Evolutionary conservation across 1,140 invertebrate genomes (phyloP).

Genomic region (Micrasema longulum): DNA sequence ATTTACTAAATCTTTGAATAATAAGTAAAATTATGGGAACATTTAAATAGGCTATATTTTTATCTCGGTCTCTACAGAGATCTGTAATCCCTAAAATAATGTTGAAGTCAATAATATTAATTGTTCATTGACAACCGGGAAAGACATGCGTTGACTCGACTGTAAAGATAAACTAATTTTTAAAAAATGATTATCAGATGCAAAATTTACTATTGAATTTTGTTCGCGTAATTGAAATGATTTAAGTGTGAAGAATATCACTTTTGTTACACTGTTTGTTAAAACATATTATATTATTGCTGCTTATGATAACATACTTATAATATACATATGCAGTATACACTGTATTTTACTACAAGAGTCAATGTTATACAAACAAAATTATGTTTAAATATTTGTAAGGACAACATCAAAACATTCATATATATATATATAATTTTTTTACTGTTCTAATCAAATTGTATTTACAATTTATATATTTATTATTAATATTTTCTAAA

Average conservation of each 20-base stretch:
- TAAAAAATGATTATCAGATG: too few species aligned
- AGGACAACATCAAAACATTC: conserved; percentile 38
- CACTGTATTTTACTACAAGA: conserved; percentile 18
- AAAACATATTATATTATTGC: conserved; percentile 28
- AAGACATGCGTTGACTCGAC: too few species aligned
- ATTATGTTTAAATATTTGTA: conserved; percentile 13
- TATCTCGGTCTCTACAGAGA: too few species aligned
- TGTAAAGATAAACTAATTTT: too few species aligned
- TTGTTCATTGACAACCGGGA: too few species aligned
- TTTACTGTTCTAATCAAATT: conserved; percentile 11
- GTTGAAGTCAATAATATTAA: too few species aligned
- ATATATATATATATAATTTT: conserved; percentile 7
- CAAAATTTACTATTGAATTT: too few species aligned
- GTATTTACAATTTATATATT: conserved; percentile 34
- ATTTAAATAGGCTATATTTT: too few species aligned
- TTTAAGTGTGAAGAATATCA: background rate
- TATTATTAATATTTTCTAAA: conserved; percentile 35
- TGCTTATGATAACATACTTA: conserved; percentile 23
- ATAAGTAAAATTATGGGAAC: too few species aligned
- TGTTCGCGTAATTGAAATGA: too few species aligned
- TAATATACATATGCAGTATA: conserved; percentile 27
- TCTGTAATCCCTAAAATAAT: too few species aligned
- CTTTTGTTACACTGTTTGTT: background rate
- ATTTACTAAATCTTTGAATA: too few species aligned
- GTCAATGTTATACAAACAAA: conserved; percentile 15